Base-by-base conservation (phyloP, 2,113 vertebrate species). In the Phrynosoma blainvillii region DNA sequence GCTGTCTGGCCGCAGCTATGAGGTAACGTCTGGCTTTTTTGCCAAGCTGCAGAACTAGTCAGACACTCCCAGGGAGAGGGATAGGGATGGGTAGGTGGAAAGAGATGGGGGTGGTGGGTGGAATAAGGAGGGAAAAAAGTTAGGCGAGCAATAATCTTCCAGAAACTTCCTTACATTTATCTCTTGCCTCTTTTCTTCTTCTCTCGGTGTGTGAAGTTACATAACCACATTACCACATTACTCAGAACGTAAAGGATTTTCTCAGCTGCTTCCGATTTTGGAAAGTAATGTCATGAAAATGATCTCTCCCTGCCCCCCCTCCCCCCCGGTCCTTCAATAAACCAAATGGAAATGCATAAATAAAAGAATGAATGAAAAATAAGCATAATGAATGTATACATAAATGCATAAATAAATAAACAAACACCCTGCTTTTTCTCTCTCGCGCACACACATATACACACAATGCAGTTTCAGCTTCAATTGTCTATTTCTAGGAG, bases 1-100 rank as follows among this genome's bases (percentile, higher is more conserved):
- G 30, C 86, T 82, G 86, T 97, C 96, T 97, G 95, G 95, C 96
- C 95, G 94, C 93, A 96, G 93, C 95, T 95, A 96, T 97, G 95
- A 97, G 96, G 96, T 96, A 97, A 97, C 95, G 96, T 97, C 96
- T 97, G 94, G 95, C 90, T 96, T 96, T 96, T 95, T 94, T 97
- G 96, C 96, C 96, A 97, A 96, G 94, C 96, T 97, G 96, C 96
- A 96, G 95, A 96, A 95, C 95, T 93, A 95, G 95, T 95, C 94
- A 96, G 95, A 96, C 96, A 95, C 96, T 96, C 96, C 96, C 95
- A 95, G 93, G 93, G 95, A 96, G 92, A 95, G 93, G 68, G 66
- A 23, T 21, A 23, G 66, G 25, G 23, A 3, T 68, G 66, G 25
- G 21, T 21, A 68, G 25, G 23, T 25, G 18, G 59, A 62, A 62